Conservation (phyloP, 2,888 invertebrate species). For the Drosophila phalerata region DNA sequence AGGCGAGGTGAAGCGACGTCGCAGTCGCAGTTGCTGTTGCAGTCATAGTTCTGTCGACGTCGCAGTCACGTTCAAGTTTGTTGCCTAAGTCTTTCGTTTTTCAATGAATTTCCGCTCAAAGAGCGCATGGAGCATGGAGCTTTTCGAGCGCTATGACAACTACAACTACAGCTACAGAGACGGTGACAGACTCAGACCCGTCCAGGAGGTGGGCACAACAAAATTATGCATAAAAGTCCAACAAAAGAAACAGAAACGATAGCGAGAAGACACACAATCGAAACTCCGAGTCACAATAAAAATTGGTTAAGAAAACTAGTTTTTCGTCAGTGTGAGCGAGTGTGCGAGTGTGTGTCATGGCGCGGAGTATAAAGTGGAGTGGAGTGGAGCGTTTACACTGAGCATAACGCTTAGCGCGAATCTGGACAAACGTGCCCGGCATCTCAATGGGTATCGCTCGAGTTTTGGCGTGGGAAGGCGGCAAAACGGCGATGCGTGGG, state of each 20-base stretch:
- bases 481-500: slow-evolving; percentile 60
- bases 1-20: not conserved
- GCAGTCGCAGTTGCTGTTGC: not conserved
- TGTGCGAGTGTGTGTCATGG: slow-evolving; percentile 30
- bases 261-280: slow-evolving; percentile 58
- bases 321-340: slow-evolving; percentile 43
- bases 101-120: slow-evolving; percentile 76
- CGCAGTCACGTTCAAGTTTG: slow-evolving; percentile 66
- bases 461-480: slow-evolving; percentile 67
- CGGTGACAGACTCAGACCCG: slow-evolving; percentile 31
- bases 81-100: slow-evolving; percentile 78
- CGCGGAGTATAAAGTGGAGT: slow-evolving; percentile 21
- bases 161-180: slow-evolving; percentile 7
- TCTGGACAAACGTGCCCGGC: slow-evolving; percentile 66
- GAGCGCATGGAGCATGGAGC: slow-evolving; percentile 27
- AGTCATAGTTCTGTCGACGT: slow-evolving; percentile 24
- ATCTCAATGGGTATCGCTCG: slow-evolving; percentile 53
- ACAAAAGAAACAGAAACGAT: slow-evolving; percentile 28
- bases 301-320: slow-evolving; percentile 76
- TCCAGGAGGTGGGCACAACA: slow-evolving; percentile 54
- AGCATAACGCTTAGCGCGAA: slow-evolving; percentile 51
- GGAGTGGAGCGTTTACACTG: slow-evolving; percentile 61
- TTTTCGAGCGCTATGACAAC: slow-evolving; percentile 35
- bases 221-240: slow-evolving; percentile 68
- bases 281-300: slow-evolving; percentile 70